Conservation (phyloP, 2,113 vertebrate genomes). For the Diadophis punctatus region DNA sequence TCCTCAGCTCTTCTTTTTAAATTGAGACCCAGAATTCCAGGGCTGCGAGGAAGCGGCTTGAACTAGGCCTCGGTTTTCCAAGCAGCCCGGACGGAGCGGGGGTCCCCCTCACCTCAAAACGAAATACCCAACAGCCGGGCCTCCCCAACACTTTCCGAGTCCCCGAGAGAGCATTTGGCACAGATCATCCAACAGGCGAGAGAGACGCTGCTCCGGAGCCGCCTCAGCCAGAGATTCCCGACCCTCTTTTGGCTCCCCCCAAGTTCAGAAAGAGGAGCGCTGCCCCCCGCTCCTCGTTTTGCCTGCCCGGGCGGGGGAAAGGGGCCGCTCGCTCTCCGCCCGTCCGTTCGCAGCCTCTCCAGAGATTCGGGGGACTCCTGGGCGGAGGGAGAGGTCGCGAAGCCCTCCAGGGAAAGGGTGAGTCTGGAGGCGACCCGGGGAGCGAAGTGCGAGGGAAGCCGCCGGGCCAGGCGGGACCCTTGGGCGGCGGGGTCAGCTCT, state of each 20-base stretch:
- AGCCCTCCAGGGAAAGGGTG: background rate
- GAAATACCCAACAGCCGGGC: background rate
- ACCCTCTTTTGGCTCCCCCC: background rate
- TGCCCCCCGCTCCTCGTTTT: background rate
- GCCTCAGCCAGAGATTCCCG: background rate
- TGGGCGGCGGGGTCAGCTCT: background rate
- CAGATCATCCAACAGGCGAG: background rate
- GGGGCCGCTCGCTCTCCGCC: background rate
- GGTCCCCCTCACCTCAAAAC: background rate
- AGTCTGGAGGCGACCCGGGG: background rate
- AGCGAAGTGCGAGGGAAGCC: background rate
- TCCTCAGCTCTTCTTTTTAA: background rate
- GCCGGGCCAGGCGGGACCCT: background rate
- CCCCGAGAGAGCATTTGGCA: background rate
- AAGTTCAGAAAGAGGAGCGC: background rate
- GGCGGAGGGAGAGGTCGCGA: background rate
- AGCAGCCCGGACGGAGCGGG: background rate
- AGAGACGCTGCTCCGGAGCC: background rate
- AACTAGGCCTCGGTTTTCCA: background rate
- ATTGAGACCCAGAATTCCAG: background rate
- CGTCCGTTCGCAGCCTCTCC: background rate
- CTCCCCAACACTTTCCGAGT: background rate
- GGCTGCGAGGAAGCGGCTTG: background rate
- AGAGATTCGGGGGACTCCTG: background rate
- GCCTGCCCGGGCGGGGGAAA: background rate